A percentile compares a stretch with the other conserved stretches of the same genome.
Evolutionary conservation across 2,888 invertebrate genomes (phyloP).

Genomic region (Torymus texanus): DNA sequence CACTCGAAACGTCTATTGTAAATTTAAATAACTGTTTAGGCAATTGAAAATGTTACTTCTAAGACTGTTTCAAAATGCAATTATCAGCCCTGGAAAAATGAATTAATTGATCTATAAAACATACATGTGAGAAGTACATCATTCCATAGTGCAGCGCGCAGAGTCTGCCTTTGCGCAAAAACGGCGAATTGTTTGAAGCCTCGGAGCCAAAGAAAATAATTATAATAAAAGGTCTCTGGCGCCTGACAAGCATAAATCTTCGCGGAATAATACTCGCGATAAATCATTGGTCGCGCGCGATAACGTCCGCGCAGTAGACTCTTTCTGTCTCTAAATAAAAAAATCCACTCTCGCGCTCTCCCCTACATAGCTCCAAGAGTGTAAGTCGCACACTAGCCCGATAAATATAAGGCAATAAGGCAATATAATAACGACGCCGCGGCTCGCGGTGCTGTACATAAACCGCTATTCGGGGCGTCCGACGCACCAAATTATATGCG

Average conservation of each 20-base stretch:
- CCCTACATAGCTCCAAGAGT: not conserved
- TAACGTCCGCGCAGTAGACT: conserved; percentile 37
- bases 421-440: conserved; percentile 14
- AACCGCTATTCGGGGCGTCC: conserved; percentile 38
- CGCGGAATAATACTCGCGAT: conserved; percentile 49
- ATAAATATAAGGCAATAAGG: not conserved
- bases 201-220: conserved; percentile 45
- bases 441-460: not conserved
- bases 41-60: too few species aligned
- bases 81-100: conserved; percentile 13
- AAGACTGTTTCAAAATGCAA: conserved; percentile 8
- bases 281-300: conserved; percentile 47
- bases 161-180: conserved; percentile 2
- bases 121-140: not conserved
- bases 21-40: too few species aligned
- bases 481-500: conserved; percentile 31
- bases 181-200: conserved; percentile 41
- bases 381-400: too few species aligned
- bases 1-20: too few species aligned
- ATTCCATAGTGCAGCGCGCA: not conserved
- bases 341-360: conserved; percentile 14
- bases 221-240: conserved; percentile 49
- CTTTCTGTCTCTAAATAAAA: conserved; percentile 23
- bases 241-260: conserved; percentile 53
- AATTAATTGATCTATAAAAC: conserved; percentile 46